phyloP scores from a whole-genome alignment of 2,113 vertebrate species.

The Nipponia nippon region DNA sequence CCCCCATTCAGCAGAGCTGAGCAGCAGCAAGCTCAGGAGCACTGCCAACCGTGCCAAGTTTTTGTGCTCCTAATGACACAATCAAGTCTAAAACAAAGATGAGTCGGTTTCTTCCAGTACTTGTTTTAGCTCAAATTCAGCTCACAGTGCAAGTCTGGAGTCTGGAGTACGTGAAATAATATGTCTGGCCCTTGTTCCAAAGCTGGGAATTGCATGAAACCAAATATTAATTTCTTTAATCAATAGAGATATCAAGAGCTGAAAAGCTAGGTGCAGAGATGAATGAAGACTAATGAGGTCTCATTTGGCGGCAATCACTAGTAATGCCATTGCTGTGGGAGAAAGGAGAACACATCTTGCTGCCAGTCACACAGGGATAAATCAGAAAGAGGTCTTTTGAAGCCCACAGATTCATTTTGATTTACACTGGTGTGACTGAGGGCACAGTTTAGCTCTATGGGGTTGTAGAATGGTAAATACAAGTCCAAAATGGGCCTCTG shows the following conservation, averaged over 20 bases:
- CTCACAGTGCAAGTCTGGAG: background rate
- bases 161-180: background rate
- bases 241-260: constrained; percentile 14
- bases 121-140: background rate
- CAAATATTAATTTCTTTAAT: constrained; percentile 46
- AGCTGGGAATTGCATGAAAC: constrained; percentile 1
- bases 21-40: background rate
- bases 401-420: background rate
- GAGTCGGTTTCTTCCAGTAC: background rate
- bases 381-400: constrained; percentile 21
- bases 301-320: constrained; percentile 3
- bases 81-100: background rate
- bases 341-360: background rate
- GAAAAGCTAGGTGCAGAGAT: constrained; percentile 31
- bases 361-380: constrained; percentile 20
- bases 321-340: background rate
- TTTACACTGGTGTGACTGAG: constrained; percentile 24
- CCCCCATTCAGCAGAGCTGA: background rate
- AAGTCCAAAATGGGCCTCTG: background rate
- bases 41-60: accelerated
- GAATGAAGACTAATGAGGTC: constrained; percentile 53
- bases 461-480: background rate
- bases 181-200: background rate
- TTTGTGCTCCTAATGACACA: background rate
- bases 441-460: background rate